A percentile compares a stretch with the other conserved stretches of the same genome.
Evolutionary conservation across 2,113 vertebrate genomes (phyloP).

Genomic region (Cryptoleucopteryx plumbea): DNA sequence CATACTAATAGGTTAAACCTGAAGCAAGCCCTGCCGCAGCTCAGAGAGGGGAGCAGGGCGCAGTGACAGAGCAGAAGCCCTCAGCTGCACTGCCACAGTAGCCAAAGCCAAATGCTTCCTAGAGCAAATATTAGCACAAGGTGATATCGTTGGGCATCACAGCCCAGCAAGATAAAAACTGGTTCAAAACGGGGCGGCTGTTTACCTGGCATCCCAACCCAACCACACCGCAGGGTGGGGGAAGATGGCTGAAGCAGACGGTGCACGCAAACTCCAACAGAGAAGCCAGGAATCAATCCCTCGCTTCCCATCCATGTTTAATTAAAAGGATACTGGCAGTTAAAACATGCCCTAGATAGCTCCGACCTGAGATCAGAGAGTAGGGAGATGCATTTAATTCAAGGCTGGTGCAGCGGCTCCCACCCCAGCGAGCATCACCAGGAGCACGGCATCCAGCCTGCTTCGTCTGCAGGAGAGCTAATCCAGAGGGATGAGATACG

Average conservation of each 20-base stretch:
- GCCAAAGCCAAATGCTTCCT: not conserved
- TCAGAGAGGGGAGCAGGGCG: not conserved
- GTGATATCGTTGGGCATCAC: rapidly evolving
- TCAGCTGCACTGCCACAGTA: not conserved
- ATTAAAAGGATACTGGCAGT: not conserved
- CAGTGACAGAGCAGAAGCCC: not conserved
- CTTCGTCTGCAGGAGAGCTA: not conserved
- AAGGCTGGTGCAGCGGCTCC: not conserved
- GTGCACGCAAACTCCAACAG: rapidly evolving
- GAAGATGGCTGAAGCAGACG: not conserved
- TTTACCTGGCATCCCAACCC: not conserved
- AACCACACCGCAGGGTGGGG: not conserved
- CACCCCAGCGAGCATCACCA: not conserved
- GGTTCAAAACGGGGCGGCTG: not conserved
- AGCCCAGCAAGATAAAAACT: not conserved
- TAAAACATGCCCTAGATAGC: not conserved
- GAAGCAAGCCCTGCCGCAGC: not conserved
- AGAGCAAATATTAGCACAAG: constrained; percentile 19
- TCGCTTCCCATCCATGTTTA: rapidly evolving
- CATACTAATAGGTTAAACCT: not conserved
- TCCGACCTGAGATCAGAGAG: not conserved
- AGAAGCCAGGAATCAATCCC: not conserved
- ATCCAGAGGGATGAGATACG: rapidly evolving
- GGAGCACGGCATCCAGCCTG: not conserved
- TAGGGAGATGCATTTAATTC: not conserved